These are phyloP conservation scores for Thomomys bottae DNA, from an alignment of 2,113 vertebrate genomes.

Conservation along the genomic window DNA sequence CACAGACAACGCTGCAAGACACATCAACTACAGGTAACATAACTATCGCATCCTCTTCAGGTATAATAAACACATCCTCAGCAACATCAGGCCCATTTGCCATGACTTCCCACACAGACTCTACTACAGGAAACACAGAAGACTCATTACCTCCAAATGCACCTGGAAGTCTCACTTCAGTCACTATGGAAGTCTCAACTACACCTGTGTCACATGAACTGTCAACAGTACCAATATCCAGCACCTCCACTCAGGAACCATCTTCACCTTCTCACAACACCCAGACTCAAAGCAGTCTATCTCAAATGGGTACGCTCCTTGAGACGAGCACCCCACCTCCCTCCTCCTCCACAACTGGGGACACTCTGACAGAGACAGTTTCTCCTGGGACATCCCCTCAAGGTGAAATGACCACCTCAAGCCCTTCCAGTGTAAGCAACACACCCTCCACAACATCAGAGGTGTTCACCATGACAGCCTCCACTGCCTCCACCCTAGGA, in stretches of 20 bases:
- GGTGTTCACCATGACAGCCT: too few relatives aligned
- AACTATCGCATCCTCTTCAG: too few relatives aligned
- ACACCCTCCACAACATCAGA: not conserved
- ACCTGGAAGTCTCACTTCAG: not conserved
- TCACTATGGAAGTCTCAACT: not conserved
- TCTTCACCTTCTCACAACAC: not conserved
- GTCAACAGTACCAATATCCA: not conserved
- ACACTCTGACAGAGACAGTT: fast-evolving
- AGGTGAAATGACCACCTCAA: not conserved
- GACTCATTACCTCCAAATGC: not conserved
- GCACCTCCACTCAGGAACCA: not conserved
- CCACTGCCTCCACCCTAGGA: not conserved
- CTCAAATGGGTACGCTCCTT: not conserved
- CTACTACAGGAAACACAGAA: not conserved
- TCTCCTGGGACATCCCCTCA: fast-evolving
- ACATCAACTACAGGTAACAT: too few relatives aligned
- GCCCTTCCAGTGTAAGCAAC: not conserved
- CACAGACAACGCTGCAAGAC: too few relatives aligned
- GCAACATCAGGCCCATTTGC: too few relatives aligned
- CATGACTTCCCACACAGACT: too few relatives aligned
- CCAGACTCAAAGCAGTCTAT: not conserved
- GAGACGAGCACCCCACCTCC: fast-evolving
- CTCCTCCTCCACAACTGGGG: fast-evolving
- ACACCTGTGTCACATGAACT: not conserved
- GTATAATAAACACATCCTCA: too few relatives aligned